Evolutionary conservation across 2,888 invertebrate species (phyloP), one percentile per base, ranked within the genome.

Genomic region (Ecliptopera silaceata): DNA sequence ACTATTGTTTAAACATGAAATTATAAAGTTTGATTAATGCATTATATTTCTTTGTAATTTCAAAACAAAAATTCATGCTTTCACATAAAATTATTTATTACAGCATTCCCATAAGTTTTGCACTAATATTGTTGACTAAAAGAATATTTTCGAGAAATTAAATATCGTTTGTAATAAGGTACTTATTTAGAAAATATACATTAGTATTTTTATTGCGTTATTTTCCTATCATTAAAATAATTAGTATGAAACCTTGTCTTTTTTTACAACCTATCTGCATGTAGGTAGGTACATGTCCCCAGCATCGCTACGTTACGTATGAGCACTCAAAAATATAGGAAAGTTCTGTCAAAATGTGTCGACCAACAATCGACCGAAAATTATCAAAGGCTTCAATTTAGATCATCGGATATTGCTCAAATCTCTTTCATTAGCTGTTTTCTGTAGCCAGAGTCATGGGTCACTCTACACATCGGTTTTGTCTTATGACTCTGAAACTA

Each of bases 191-290:
- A 82, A 85, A 80, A 82, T 84, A 83, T 86, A 86, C 82, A 79
- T 84, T 82, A 84, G 82, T 87, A 86, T 88, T 87, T 86, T 87
- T 88, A 87, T 86, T 85, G 82, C 84, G 85, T 88, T 88, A 86
- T 86, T 90, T 89, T 88, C 84, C 83, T 84, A 85, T 86, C 75
- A 88, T 84, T 88, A 88, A 86, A 42, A 53, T 80, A 82, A 77
- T 77, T 79, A 75, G 71, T 75, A 77, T 70, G 66, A 31, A 49
- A 46, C 39, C 13, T 17, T 8, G 11, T 22, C 32, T 58, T 66
- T 61, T 48, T 54, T 44, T 22, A 20, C 20, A 6, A 22, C 12
- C n/a, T 41, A 20, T 6, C 34, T 4, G 2, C 2, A 10, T 4
- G 22, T 22, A 22, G 3, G 6, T 22, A 22, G 10, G 8, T 31